Conservation (phyloP, 1,140 invertebrate species). For the Agraylea sexmaculata region DNA sequence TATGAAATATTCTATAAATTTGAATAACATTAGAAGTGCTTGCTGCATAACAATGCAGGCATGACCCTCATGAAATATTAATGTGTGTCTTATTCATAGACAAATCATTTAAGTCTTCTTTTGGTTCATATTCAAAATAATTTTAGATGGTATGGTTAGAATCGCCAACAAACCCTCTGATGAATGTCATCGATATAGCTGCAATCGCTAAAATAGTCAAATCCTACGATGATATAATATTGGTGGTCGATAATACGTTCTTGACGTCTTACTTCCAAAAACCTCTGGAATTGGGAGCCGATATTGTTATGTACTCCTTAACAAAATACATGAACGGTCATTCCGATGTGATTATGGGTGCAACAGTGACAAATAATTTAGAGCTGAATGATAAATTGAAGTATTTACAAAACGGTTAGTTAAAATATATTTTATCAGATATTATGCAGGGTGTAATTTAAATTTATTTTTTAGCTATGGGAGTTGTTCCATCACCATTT, state of each 20-base stretch:
- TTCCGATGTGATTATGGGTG: conserved; percentile 95
- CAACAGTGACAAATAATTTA: conserved; percentile 61
- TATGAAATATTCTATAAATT: too few species aligned
- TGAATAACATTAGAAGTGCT: too few species aligned
- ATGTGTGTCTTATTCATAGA: too few species aligned
- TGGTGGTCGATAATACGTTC: conserved; percentile 97
- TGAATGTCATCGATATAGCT: conserved; percentile 86
- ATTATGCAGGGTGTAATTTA: conserved; percentile 9
- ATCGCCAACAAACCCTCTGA: conserved; percentile 92
- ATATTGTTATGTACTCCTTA: conserved; percentile 84
- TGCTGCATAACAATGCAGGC: too few species aligned
- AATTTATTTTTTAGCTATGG: conserved; percentile 52
- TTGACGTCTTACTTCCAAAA: conserved; percentile 90
- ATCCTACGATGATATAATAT: conserved; percentile 52
- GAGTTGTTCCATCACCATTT: conserved; percentile 89
- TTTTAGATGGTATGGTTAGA: conserved; percentile 91
- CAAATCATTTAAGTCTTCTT: too few species aligned
- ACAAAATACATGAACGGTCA: conserved; percentile 99
- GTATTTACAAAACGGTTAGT: conserved; percentile 83
- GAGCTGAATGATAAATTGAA: conserved; percentile 59
- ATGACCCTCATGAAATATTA: too few species aligned
- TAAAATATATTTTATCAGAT: conserved; percentile 6
- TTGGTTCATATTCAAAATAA: conserved; percentile 48
- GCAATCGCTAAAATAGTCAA: conserved; percentile 55
- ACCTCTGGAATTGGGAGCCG: conserved; percentile 83